Evolutionary conservation across 2,888 invertebrate species (phyloP).

Genomic region (Flexamia atlantica): DNA sequence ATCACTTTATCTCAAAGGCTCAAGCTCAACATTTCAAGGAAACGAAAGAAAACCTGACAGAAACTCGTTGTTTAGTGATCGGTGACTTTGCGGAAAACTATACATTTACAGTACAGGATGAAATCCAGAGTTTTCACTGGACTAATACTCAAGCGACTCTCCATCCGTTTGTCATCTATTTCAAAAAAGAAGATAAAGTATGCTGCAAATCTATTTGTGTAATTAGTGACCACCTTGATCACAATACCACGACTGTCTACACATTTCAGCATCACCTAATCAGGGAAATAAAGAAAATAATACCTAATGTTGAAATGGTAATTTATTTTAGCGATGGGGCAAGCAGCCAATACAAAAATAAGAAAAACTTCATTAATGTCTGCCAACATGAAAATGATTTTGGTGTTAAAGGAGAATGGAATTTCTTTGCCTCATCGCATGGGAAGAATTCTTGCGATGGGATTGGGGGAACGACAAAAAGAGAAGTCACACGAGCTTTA

Average conservation of each 20-base stretch:
- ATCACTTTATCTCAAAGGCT: conserved; percentile 45
- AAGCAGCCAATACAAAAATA: conserved; percentile 58
- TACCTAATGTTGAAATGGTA: too few species aligned
- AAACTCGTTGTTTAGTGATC: conserved; percentile 20
- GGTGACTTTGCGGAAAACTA: conserved; percentile 55
- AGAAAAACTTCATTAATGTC: conserved; percentile 56
- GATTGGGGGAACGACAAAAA: conserved; percentile 41
- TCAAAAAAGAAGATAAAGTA: neutral
- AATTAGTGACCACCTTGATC: too few species aligned
- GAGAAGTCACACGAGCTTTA: conserved; percentile 23
- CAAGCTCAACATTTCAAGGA: conserved; percentile 7
- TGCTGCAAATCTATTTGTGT: neutral
- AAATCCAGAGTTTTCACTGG: too few species aligned
- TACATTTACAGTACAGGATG: conserved; percentile 44
- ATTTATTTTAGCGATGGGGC: conserved; percentile 36
- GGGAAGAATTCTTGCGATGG: too few species aligned
- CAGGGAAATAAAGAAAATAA: too few species aligned
- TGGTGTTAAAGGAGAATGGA: conserved; percentile 54
- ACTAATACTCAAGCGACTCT: conserved; percentile 44
- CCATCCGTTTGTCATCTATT: conserved; percentile 57
- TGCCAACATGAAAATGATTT: conserved; percentile 54
- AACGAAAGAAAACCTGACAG: conserved; percentile 29
- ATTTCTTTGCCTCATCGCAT: conserved; percentile 51
- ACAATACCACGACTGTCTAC: conserved; percentile 54
- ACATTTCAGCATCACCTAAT: too few species aligned